These are phyloP conservation scores for Xanthorhoe spadicearia DNA, from an alignment of 2,888 invertebrate species.

Conservation along the genomic window DNA sequence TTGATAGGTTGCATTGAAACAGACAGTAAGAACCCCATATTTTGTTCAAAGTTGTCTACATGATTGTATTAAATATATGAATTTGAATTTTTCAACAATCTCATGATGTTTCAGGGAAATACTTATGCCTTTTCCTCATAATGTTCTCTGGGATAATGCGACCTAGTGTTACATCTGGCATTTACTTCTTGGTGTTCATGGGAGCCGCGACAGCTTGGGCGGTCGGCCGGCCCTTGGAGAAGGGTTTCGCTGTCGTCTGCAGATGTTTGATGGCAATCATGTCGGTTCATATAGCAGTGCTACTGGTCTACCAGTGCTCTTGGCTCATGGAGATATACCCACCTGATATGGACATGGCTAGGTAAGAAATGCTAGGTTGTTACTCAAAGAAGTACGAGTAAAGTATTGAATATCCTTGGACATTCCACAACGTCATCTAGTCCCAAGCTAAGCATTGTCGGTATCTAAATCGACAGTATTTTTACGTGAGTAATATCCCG, in stretches of 20 bases:
- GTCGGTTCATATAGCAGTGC: constrained; percentile 88
- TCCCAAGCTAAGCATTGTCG: too few relatives aligned
- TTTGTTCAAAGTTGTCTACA: too few relatives aligned
- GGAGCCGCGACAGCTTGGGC: constrained; percentile 95
- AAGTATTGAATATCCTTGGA: too few relatives aligned
- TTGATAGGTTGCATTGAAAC: too few relatives aligned
- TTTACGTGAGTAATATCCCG: too few relatives aligned
- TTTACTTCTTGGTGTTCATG: constrained; percentile 95
- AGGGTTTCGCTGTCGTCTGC: constrained; percentile 90
- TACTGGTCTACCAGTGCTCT: constrained; percentile 94
- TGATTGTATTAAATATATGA: too few relatives aligned
- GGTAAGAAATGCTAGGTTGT: constrained; percentile 77
- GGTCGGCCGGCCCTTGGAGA: constrained; percentile 89
- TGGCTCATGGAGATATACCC: constrained; percentile 90
- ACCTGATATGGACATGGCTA: constrained; percentile 89
- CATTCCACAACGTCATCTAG: too few relatives aligned
- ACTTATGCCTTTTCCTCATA: constrained; percentile 86
- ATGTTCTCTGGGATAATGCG: constrained; percentile 91
- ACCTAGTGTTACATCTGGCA: constrained; percentile 92
- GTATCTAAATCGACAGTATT: too few relatives aligned
- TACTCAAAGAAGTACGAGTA: not conserved
- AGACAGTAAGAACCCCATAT: too few relatives aligned
- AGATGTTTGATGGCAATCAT: constrained; percentile 90
- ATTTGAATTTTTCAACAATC: not conserved
- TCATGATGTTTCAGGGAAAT: constrained; percentile 83